Percentiles rank a stretch among this genome's conserved stretches.
Conservation (phyloP, 2,888 invertebrate species). For the Noctua pronuba region DNA sequence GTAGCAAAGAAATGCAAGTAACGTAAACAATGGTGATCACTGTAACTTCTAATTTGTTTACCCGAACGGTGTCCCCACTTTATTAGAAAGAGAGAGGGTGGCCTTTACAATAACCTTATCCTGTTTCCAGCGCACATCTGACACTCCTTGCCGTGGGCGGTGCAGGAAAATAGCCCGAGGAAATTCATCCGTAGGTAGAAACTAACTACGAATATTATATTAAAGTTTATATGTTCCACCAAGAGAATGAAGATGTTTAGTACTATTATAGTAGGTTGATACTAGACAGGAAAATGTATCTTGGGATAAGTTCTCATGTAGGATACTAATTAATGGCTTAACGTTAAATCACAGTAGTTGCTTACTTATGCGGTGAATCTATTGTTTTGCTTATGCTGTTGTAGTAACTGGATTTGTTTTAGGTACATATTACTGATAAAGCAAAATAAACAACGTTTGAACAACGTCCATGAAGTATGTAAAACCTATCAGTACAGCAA, state of each 20-base stretch:
- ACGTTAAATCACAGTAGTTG: not conserved
- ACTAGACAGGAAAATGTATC: slow-evolving; percentile 4
- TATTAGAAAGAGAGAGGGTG: not conserved
- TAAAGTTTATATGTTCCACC: slow-evolving; percentile 21
- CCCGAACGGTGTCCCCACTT: not conserved
- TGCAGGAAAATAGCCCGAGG: slow-evolving; percentile 36
- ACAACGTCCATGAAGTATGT: not conserved
- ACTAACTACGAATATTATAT: slow-evolving; percentile 40
- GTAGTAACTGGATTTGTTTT: not conserved
- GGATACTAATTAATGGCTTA: not conserved
- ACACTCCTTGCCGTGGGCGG: slow-evolving; percentile 27
- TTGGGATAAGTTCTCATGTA: not conserved
- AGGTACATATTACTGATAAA: not conserved
- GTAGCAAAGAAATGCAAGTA: not conserved
- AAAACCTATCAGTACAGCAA: not conserved
- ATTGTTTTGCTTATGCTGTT: not conserved
- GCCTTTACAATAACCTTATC: slow-evolving; percentile 38
- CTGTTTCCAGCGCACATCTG: slow-evolving; percentile 30
- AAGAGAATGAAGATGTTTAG: slow-evolving; percentile 21
- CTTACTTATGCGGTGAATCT: not conserved
- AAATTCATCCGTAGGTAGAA: slow-evolving; percentile 15
- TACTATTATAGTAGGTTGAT: not conserved
- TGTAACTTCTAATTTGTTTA: not conserved
- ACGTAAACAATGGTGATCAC: not conserved
- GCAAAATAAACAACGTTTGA: not conserved